These are phyloP conservation scores for Hydrophis major DNA, from an alignment of 2,797 vertebrate genomes.

Conservation along the genomic window DNA sequence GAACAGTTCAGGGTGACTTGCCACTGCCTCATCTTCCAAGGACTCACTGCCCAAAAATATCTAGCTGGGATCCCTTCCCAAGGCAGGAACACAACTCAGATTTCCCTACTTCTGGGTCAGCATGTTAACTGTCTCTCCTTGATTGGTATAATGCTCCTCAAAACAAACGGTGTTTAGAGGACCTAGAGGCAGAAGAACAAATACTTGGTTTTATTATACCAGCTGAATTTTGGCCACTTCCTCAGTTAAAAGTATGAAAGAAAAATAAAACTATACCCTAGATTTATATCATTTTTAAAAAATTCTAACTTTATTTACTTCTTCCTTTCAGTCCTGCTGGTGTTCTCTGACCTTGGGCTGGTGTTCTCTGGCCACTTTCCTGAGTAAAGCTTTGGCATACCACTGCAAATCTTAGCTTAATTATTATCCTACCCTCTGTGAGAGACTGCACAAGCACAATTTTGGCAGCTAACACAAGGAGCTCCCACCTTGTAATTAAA, in stretches of 20 bases:
- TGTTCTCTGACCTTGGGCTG: background rate
- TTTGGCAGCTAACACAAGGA: background rate
- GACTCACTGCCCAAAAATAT: background rate
- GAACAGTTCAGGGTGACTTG: background rate
- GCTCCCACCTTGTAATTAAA: background rate
- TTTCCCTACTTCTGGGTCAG: background rate
- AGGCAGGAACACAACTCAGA: background rate
- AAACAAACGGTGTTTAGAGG: background rate
- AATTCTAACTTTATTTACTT: background rate
- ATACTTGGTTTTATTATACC: background rate
- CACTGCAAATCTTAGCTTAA: background rate
- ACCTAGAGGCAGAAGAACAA: background rate
- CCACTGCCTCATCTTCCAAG: background rate
- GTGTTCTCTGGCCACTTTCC: background rate
- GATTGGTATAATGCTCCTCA: background rate
- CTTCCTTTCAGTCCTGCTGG: background rate
- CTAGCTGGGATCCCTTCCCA: background rate
- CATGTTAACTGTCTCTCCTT: background rate
- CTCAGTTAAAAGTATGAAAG: background rate
- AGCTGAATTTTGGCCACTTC: background rate
- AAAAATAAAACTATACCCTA: background rate
- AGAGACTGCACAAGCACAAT: background rate
- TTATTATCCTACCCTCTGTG: background rate
- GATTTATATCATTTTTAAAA: background rate
- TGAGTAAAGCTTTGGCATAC: background rate